phyloP scores from a whole-genome alignment of 2,113 vertebrate species.

The Dissostichus mawsoni region DNA sequence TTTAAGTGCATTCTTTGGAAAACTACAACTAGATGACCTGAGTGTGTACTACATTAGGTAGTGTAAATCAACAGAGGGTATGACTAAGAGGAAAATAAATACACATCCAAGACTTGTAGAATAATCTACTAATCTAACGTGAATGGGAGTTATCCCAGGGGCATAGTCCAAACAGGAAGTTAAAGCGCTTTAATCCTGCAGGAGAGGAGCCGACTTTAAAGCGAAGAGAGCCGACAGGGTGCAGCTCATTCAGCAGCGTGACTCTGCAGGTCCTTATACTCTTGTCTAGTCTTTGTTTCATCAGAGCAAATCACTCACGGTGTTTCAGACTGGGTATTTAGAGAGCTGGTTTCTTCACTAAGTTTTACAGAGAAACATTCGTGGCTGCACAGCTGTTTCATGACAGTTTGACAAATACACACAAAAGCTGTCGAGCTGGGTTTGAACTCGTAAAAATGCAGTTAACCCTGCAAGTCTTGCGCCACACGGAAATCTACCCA shows the following conservation, averaged over 20 bases:
- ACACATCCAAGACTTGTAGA: slow-evolving; percentile 15
- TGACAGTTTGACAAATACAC: neutral
- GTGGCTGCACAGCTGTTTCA: neutral
- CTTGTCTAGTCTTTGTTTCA: neutral
- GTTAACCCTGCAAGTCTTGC: neutral
- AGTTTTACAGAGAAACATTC: neutral
- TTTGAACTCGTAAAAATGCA: slow-evolving; percentile 6
- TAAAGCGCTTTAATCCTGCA: slow-evolving; percentile 51
- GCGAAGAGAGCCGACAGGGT: slow-evolving; percentile 1
- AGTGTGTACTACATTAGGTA: neutral
- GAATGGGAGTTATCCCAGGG: slow-evolving; percentile 48
- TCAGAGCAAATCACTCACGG: neutral
- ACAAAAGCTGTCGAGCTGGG: neutral
- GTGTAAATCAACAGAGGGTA: neutral
- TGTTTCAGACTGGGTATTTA: neutral
- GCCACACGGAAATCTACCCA: neutral
- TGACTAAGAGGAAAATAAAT: neutral
- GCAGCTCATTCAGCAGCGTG: slow-evolving; percentile 32
- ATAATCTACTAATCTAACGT: slow-evolving; percentile 63
- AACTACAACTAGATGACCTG: neutral
- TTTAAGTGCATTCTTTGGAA: neutral
- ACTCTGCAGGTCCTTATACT: slow-evolving; percentile 24
- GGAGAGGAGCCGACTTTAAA: slow-evolving; percentile 36
- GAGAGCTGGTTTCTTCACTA: neutral
- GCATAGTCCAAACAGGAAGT: slow-evolving; percentile 33